Conservation (phyloP, 53 echinoderm and acorn worm species). For the Stichopus horrens region DNA sequence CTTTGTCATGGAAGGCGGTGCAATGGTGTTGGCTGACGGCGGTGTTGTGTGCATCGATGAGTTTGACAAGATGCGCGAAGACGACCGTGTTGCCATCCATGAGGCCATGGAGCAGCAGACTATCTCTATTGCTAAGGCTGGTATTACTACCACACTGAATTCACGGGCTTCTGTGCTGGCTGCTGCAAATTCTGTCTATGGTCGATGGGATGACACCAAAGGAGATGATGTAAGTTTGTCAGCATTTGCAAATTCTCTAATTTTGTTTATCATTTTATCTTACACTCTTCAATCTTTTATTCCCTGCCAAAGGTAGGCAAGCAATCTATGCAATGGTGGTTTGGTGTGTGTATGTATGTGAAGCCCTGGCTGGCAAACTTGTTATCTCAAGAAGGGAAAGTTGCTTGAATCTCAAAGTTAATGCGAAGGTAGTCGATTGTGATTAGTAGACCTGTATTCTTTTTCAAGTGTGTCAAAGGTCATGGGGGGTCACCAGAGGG, state of each 20-base stretch:
- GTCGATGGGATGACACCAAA: conserved; percentile 91
- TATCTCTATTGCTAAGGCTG: conserved; percentile 97
- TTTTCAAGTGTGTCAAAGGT: background rate
- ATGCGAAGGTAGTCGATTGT: background rate
- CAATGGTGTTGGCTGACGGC: conserved; percentile 89
- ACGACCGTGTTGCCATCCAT: conserved; percentile 91
- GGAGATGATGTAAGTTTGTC: conserved; percentile 80
- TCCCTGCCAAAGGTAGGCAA: no score
- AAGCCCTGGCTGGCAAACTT: no score
- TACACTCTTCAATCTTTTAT: background rate
- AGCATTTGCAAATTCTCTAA: background rate
- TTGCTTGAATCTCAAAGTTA: no score
- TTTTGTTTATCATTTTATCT: background rate
- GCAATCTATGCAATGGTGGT: no score
- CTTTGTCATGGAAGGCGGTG: conserved; percentile 96
- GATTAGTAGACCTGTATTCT: background rate
- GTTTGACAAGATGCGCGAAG: conserved; percentile 98
- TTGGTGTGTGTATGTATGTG: no score
- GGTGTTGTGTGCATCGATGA: conserved; percentile 97
- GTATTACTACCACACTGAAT: conserved; percentile 95
- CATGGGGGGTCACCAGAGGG: no score
- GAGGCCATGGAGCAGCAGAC: conserved; percentile 99
- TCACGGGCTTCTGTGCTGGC: conserved; percentile 90
- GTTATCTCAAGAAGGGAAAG: no score
- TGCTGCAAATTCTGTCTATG: conserved; percentile 91